Percentiles rank a stretch among this genome's conserved stretches.
Conservation (phyloP, 2,113 vertebrate genomes). For the Tyrannus savana region DNA sequence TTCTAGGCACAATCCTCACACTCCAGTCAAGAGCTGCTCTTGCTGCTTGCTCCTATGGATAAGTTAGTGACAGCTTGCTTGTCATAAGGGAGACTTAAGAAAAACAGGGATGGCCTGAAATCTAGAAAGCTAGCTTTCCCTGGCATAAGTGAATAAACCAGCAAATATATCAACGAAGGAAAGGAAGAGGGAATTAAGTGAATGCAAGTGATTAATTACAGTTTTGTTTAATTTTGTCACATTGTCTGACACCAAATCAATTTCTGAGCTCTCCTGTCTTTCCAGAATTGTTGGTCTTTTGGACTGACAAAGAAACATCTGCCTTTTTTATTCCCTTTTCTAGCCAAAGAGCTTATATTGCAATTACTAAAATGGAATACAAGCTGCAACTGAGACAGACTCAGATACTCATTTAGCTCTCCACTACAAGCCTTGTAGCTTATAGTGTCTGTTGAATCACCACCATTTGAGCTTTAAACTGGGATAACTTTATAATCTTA, state of each 20-base stretch:
- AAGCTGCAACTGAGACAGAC: background rate
- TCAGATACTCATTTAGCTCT: background rate
- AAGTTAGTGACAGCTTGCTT: background rate
- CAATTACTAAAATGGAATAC: background rate
- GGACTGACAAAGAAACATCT: background rate
- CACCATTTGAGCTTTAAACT: background rate
- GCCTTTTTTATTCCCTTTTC: background rate
- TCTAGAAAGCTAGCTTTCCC: background rate
- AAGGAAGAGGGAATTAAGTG: background rate
- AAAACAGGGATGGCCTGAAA: background rate
- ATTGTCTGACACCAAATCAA: background rate
- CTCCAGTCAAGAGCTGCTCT: background rate
- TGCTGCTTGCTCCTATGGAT: background rate
- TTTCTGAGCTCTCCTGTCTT: background rate
- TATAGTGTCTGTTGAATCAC: background rate
- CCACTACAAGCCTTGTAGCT: background rate
- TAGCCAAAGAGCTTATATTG: background rate
- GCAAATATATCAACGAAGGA: background rate
- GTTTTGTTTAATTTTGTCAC: background rate
- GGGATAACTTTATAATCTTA: background rate
- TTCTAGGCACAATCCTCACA: background rate
- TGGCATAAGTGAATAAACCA: background rate
- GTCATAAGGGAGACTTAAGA: background rate
- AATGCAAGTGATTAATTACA: conserved; percentile 11
- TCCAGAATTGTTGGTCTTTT: background rate